Evolutionary conservation across 2,113 vertebrate species (phyloP), one percentile per base, ranked within the genome.

Genomic region (Riparia riparia): DNA sequence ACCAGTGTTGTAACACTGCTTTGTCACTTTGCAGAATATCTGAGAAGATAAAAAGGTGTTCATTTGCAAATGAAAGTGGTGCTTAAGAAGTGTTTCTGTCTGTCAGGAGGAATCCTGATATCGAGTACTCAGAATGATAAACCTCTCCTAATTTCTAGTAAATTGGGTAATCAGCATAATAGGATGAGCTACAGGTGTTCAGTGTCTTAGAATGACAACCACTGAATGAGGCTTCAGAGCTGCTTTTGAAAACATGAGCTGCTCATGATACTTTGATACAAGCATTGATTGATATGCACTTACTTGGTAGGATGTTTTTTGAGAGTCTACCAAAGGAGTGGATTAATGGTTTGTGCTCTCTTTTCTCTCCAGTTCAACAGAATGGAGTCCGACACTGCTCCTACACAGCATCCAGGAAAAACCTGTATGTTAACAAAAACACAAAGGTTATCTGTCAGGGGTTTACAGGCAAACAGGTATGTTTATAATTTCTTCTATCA

Each of bases 381-480:
- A 98, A 97, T 97, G 99, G 99, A 92, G 98, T 99, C 82, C 98
- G 99, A 80, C 98, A 99, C 90, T 99, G 98, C 81, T 98, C 98
- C 93, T 99, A 99, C 86, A 96, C 96, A 3, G 98, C 96, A 15
- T 96, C 98, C 13, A 98, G 99, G 95, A 98, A 99, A 95, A 98
- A 99, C 91, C 98, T 99, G 41, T 99, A 99, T 96, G 98, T 99
- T 87, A 97, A 96, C 97, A 99, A 99, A 97, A 97, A 97, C 95
- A 99, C 99, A 4, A 99, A 99, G 97, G 98, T 99, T 96, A 99
- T 99, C 97, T 99, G 99, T 96, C 99, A 99, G 73, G 99, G 99
- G 44, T 99, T 99, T 96, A 99, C 99, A 58, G 99, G 99, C 91
- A 99, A 99, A 96, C 99, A 99, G 99, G 99, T 99, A 95, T 16